These are phyloP conservation scores for Vulpes vulpes DNA, from an alignment of 2,113 vertebrate species.

Conservation along the genomic window DNA sequence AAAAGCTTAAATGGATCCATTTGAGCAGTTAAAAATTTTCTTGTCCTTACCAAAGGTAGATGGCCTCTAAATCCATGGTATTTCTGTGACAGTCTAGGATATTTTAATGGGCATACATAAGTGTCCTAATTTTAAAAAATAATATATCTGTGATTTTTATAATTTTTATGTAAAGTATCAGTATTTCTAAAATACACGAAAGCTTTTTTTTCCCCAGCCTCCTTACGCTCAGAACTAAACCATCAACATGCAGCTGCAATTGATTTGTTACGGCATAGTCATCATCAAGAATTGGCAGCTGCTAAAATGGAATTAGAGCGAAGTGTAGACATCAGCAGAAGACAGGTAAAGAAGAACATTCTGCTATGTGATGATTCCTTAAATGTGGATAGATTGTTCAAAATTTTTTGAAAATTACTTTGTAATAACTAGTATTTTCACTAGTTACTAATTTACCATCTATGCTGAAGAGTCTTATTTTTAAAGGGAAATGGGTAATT, in stretches of 20 bases:
- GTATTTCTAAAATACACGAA: constrained; percentile 34
- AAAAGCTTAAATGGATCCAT: not conserved
- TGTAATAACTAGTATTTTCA: not conserved
- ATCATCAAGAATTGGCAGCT: constrained; percentile 94
- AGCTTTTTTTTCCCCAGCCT: constrained; percentile 87
- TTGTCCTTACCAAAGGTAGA: constrained; percentile 1
- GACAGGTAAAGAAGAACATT: constrained; percentile 88
- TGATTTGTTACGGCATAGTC: constrained; percentile 95
- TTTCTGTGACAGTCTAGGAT: not conserved
- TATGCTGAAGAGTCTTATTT: not conserved
- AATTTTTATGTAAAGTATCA: constrained; percentile 5
- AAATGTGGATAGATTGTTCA: not conserved
- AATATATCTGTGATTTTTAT: not conserved
- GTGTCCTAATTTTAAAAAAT: not conserved
- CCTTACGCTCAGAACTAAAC: constrained; percentile 97
- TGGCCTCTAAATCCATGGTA: not conserved
- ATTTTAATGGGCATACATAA: not conserved
- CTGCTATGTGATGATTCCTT: not conserved
- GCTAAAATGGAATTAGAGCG: constrained; percentile 95
- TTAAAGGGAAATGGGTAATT: constrained; percentile 33
- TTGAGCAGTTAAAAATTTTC: not conserved
- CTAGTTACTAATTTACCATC: not conserved
- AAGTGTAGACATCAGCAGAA: constrained; percentile 92
- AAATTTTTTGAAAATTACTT: constrained; percentile 43
- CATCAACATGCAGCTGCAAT: constrained; percentile 97